A percentile compares a stretch with the other conserved stretches of the same genome.
phyloP scores from a whole-genome alignment of 2,888 invertebrate species.

The Heliconius cydno region DNA sequence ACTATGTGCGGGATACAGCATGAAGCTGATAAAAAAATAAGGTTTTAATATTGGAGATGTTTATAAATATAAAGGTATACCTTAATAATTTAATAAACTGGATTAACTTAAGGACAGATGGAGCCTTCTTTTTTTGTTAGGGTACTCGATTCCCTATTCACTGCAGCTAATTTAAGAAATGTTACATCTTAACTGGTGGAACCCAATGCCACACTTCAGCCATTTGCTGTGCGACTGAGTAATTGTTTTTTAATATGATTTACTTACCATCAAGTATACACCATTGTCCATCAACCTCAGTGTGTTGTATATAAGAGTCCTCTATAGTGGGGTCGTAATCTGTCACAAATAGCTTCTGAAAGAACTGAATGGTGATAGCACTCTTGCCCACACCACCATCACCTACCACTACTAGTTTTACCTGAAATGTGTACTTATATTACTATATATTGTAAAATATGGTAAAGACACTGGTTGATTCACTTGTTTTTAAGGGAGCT shows the following conservation, averaged over 20 bases:
- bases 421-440: constrained; percentile 65
- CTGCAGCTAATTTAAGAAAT: neutral
- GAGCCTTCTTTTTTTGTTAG: neutral
- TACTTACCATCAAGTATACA: constrained; percentile 92
- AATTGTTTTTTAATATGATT: neutral
- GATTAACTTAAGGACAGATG: too few relatives aligned
- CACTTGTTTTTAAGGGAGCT: neutral
- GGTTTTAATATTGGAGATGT: too few relatives aligned
- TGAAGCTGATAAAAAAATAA: too few relatives aligned
- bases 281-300: constrained; percentile 96
- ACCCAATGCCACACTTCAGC: neutral
- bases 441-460: neutral
- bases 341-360: constrained; percentile 96
- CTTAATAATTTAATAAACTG: too few relatives aligned
- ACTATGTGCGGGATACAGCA: too few relatives aligned
- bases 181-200: neutral
- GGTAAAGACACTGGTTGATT: neutral
- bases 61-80: too few relatives aligned
- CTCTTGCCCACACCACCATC: constrained; percentile 98
- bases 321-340: constrained; percentile 98
- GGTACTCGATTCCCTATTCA: neutral
- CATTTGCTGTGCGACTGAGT: neutral
- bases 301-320: constrained; percentile 97
- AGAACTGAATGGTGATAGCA: constrained; percentile 98
- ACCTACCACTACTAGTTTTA: constrained; percentile 96